phyloP scores from a whole-genome alignment of 2,797 vertebrate species.

The Austrolebias charrua region DNA sequence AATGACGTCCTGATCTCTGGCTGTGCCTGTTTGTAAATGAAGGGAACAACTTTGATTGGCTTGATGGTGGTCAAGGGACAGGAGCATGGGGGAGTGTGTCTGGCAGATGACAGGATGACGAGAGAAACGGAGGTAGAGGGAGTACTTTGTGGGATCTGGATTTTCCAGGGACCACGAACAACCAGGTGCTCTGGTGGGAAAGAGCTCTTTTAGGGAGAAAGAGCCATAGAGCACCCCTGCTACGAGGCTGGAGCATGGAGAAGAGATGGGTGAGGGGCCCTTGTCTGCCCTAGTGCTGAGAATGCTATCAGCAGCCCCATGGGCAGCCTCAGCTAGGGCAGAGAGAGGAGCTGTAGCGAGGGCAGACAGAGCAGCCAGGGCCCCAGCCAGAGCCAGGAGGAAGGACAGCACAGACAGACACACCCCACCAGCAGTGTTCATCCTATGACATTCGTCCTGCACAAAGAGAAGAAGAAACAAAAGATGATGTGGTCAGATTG shows the following conservation, averaged over 20 bases:
- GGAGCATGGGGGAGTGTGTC: slow-evolving; percentile 90
- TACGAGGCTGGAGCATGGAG: slow-evolving; percentile 93
- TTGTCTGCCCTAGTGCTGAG: slow-evolving; percentile 61
- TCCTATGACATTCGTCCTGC: slow-evolving; percentile 99
- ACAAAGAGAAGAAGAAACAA: slow-evolving; percentile 40
- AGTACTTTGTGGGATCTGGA: slow-evolving; percentile 98
- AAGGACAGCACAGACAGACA: slow-evolving; percentile 99
- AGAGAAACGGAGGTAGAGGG: slow-evolving; percentile 95
- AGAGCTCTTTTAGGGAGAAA: slow-evolving; percentile 98
- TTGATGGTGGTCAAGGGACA: slow-evolving; percentile 94
- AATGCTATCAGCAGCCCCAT: slow-evolving; percentile 59
- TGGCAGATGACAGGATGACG: slow-evolving; percentile 89
- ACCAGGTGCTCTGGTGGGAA: slow-evolving; percentile 88
- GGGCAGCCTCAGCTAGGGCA: slow-evolving; percentile 65
- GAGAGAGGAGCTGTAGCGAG: slow-evolving; percentile 70
- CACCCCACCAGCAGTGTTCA: slow-evolving; percentile 99
- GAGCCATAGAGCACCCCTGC: slow-evolving; percentile 97
- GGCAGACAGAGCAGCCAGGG: slow-evolving; percentile 77
- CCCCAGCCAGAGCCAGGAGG: slow-evolving; percentile 88
- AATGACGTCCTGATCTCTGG: slow-evolving; percentile 79
- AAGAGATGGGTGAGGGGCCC: slow-evolving; percentile 50
- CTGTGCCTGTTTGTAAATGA: slow-evolving; percentile 55
- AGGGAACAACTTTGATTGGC: slow-evolving; percentile 94
- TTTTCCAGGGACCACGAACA: slow-evolving; percentile 99
- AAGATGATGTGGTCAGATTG: slow-evolving; percentile 10